Base-by-base conservation (phyloP, 2,113 vertebrate genomes). In the Pteruthius melanotis region DNA sequence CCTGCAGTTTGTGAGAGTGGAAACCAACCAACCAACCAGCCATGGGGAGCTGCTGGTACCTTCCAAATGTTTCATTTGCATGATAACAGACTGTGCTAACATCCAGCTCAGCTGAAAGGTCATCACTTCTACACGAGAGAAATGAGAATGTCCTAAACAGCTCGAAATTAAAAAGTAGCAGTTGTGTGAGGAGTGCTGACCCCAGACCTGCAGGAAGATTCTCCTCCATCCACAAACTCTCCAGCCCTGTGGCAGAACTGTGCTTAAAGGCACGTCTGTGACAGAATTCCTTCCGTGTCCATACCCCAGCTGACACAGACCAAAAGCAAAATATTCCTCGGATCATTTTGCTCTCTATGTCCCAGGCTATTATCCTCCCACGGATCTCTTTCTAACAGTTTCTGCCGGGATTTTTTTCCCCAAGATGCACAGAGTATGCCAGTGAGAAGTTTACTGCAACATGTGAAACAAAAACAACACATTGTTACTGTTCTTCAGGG, bases 201-300 rank as follows among this genome's bases (percentile, higher is more conserved):
- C 30, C 59, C 4, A 35, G 42, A 31, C 10, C 63, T 57, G 50
- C 42, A 19, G 49, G 37, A 57, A 59, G 40, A 50, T 11, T 54
- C 39, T 35, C 22, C 10, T 7, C 8, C 22, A 14, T 1, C 23
- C 53, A 6, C 1, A 13, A 3, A 7, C 2, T 4, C 27, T 18
- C 15, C 28, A 20, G 2, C 20, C 65, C 27, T 7, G 4, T 0
- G 3, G 12, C 72, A 64, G 33, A 31, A 1, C 22, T 15, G 28
- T 1, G 24, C 35, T 52, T 33, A 30, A 45, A 82, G 31, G 44
- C 18, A 19, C 7, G 49, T 27, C 27, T 21, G 35, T 15, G 83
- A 13, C 71, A 69, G 13, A 80, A 65, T 31, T 52, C 52, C 66
- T 74, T 23, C 68, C 17, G 15, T 7, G 39, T 15, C 42, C 28